A percentile compares a stretch with the other conserved stretches of the same genome.
Conservation (phyloP, 1,140 invertebrate genomes). For the Uloborus diversus region DNA sequence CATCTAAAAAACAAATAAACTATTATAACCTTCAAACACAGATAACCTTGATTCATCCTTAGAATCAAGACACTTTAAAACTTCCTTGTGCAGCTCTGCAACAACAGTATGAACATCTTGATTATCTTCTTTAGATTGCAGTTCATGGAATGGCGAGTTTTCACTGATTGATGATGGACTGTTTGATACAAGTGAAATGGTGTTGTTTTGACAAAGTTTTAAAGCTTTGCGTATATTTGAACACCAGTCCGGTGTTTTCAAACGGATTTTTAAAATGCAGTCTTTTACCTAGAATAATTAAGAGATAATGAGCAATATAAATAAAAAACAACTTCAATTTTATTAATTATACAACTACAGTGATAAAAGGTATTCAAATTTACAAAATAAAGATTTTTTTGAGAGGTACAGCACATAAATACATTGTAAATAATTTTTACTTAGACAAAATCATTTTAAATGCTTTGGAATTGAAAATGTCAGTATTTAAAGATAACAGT, state of each 20-base stretch:
- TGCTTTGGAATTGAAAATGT: too few relatives aligned
- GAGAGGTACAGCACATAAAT: too few relatives aligned
- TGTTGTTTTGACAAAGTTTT: constrained; percentile 82
- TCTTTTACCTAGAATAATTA: constrained; percentile 74
- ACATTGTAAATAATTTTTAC: too few relatives aligned
- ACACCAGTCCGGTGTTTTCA: constrained; percentile 87
- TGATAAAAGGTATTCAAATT: too few relatives aligned
- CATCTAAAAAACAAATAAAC: neutral
- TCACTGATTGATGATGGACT: constrained; percentile 17
- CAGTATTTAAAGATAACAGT: too few relatives aligned
- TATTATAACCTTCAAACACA: constrained; percentile 11
- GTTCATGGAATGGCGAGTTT: constrained; percentile 52
- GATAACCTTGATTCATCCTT: neutral
- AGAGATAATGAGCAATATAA: too few relatives aligned
- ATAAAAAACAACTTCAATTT: too few relatives aligned
- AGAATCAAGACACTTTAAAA: neutral
- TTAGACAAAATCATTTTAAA: too few relatives aligned
- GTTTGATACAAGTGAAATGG: constrained; percentile 73
- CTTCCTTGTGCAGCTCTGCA: constrained; percentile 36
- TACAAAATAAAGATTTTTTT: too few relatives aligned
- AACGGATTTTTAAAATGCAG: constrained; percentile 74
- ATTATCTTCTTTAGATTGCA: constrained; percentile 61
- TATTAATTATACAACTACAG: too few relatives aligned
- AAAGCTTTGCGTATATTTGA: constrained; percentile 82
- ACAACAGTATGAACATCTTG: constrained; percentile 59